A percentile compares a stretch with the other conserved stretches of the same genome.
Evolutionary conservation across 2,113 vertebrate genomes (phyloP).

Genomic region (Propithecus coquereli): DNA sequence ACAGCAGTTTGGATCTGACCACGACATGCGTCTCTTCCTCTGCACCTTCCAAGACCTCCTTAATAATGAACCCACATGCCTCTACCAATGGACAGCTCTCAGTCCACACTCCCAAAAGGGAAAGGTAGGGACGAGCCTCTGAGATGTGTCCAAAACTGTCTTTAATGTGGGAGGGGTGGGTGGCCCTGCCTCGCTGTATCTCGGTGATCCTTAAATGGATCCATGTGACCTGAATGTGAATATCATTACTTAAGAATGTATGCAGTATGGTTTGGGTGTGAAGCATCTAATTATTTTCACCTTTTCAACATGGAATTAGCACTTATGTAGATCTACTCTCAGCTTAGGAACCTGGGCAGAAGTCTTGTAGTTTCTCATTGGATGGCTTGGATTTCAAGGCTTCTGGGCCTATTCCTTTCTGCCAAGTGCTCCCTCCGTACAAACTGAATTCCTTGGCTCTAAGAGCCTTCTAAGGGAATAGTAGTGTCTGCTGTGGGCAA

Average conservation of each 20-base stretch:
- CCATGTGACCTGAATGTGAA: neutral
- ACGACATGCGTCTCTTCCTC: conserved; percentile 89
- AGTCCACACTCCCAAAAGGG: conserved; percentile 94
- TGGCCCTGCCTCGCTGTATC: conserved; percentile 31
- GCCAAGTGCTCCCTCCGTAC: neutral
- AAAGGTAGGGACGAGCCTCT: conserved; percentile 85
- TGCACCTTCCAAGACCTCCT: conserved; percentile 90
- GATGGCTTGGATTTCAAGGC: neutral
- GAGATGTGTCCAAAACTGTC: neutral
- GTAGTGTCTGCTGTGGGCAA: neutral
- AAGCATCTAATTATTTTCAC: conserved; percentile 48
- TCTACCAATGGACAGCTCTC: conserved; percentile 96
- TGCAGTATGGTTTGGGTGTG: conserved; percentile 50
- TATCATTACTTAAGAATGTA: conserved; percentile 60
- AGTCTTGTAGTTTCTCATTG: neutral
- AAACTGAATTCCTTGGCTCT: neutral
- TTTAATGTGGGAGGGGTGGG: neutral
- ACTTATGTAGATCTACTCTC: neutral
- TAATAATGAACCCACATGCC: conserved; percentile 94
- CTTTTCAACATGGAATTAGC: conserved; percentile 1
- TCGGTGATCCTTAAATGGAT: conserved; percentile 70
- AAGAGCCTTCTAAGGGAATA: neutral
- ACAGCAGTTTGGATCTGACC: conserved; percentile 95
- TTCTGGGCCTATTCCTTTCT: neutral
- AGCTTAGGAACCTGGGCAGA: conserved; percentile 12